These are phyloP conservation scores for Centropus unirufus DNA, from an alignment of 2,113 vertebrate genomes.

Conservation along the genomic window DNA sequence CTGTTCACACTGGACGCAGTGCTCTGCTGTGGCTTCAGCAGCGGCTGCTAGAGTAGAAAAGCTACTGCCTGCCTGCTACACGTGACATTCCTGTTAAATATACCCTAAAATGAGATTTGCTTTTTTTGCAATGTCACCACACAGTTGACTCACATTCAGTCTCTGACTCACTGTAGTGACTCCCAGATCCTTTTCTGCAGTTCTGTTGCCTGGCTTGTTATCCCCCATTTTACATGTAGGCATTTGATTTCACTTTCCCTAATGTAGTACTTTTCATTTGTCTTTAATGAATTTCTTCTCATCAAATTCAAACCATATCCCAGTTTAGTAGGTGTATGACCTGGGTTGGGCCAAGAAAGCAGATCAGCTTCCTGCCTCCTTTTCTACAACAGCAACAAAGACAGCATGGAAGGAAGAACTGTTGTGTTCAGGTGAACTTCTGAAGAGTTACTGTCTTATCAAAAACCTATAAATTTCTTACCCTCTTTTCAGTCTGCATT, in stretches of 20 bases:
- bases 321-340: neutral
- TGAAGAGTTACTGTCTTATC: neutral
- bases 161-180: constrained; percentile 65
- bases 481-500: neutral
- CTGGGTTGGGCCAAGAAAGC: neutral
- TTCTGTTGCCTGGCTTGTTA: constrained; percentile 29
- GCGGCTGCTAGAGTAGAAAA: neutral
- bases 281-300: neutral
- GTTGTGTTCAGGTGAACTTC: neutral
- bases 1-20: neutral
- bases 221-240: constrained; percentile 6
- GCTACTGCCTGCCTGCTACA: constrained; percentile 21
- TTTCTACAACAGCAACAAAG: neutral
- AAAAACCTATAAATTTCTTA: neutral
- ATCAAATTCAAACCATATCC: neutral
- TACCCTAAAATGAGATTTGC: constrained; percentile 52
- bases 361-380: neutral
- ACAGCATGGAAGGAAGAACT: neutral
- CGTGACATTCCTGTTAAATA: constrained; percentile 46
- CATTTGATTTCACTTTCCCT: constrained; percentile 15
- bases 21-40: neutral
- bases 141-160: constrained; percentile 60
- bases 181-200: constrained; percentile 17
- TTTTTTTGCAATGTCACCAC: constrained; percentile 64
- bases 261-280: neutral